Evolutionary conservation across 2,888 invertebrate genomes (phyloP), one percentile per base, ranked within the genome.

Genomic region (Microctonus brassicae): DNA sequence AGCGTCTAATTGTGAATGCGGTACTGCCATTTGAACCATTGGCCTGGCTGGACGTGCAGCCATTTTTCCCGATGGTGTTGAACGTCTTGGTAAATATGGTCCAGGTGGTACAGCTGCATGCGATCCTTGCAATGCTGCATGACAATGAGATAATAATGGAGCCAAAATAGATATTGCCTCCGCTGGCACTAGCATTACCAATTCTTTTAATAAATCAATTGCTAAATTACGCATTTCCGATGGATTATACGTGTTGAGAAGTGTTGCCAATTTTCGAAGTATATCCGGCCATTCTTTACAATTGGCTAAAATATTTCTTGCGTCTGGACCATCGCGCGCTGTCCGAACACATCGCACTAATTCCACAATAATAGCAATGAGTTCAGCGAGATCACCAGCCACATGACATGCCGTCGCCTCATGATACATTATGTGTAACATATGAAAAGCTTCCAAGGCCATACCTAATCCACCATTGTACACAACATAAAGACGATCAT

Each of bases 331-430:
- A 80, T 92, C 93, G 47, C 92, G 89, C 68, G 92, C 90, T 74
- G 92, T 89, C 84, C 94, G 91, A 75, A 94, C 88, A 75, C 94
- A 94, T 63, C 93, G 91, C 66, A 93, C 90, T 22, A 95, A 88
- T 73, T 94, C 91, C 66, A 93, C 91, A 81, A 94, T 91, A 86
- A 95, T 94, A 0, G 93, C 92, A 74, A 97, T 90, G 57, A 97
- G 91, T 80, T 97, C 95, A 39, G 95, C 91, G 69, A 97, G 90
- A 87, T 97, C 97, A 2, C 92, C 93, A 0, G 93, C 92, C 17
- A 95, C 94, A 85, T 95, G 95, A 82, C 95, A 95, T 0, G 95
- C 95, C 9, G 97, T 96, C 13, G 97, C 97, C 88, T 97, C 97
- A 81, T 97, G 96, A 86, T 97, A 94, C 93, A 97, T 97, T 78